A percentile compares a stretch with the other conserved stretches of the same genome.
phyloP scores from a whole-genome alignment of 1,140 invertebrate genomes.

The Psilanteris sp. region DNA sequence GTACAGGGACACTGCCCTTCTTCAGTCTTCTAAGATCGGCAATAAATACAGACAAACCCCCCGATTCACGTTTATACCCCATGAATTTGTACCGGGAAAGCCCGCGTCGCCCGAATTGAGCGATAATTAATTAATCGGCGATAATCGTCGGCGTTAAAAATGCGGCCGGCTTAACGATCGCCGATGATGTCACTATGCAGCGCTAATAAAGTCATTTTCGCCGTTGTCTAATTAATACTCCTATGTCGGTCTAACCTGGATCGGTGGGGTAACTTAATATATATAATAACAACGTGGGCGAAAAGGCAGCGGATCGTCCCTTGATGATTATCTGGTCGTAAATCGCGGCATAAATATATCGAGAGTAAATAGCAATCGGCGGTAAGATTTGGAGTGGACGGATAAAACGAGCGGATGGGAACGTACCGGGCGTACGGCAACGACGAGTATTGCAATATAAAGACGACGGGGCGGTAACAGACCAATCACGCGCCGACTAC shows the following conservation, averaged over 20 bases:
- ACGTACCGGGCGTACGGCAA: conserved; percentile 51
- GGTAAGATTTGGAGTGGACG: conserved; percentile 55
- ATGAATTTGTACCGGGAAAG: no score
- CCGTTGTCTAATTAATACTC: conserved; percentile 72
- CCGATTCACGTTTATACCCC: no score
- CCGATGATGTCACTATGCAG: no score
- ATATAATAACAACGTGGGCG: conserved; percentile 78
- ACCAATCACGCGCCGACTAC: conserved; percentile 80
- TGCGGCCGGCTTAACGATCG: no score
- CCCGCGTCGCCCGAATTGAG: no score
- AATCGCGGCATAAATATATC: conserved; percentile 79
- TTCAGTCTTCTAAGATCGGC: no score
- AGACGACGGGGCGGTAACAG: conserved; percentile 77
- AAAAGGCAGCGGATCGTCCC: conserved; percentile 78
- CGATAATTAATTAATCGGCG: no score
- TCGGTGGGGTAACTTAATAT: conserved; percentile 65
- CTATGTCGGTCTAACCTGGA: conserved; percentile 12
- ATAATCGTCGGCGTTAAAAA: no score
- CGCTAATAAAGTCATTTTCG: conserved; percentile 77
- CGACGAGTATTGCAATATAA: conserved; percentile 74
- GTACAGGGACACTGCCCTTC: no score
- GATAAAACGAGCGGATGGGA: conserved; percentile 50
- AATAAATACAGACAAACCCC: no score
- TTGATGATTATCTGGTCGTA: conserved; percentile 80
- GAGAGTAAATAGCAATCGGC: conserved; percentile 77